These are phyloP conservation scores for Megaleporinus macrocephalus DNA, from an alignment of 2,113 vertebrate genomes.

Conservation along the genomic window DNA sequence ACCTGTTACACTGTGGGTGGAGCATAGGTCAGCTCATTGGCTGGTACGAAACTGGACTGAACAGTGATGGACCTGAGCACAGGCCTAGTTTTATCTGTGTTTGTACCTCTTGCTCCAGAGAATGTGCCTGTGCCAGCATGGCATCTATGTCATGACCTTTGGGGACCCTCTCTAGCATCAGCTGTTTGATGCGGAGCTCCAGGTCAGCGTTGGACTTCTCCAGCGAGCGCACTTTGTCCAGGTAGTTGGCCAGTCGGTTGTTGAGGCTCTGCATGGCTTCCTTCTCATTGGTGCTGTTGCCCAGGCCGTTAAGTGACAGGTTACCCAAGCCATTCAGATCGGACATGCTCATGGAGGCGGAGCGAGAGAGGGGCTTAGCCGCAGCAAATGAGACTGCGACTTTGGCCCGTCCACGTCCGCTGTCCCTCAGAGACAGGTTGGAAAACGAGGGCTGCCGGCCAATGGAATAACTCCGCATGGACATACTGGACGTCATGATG, in stretches of 20 bases:
- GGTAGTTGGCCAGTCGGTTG: conserved; percentile 83
- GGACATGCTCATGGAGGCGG: conserved; percentile 70
- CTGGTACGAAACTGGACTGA: background rate
- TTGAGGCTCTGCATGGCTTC: conserved; percentile 94
- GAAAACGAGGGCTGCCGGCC: conserved; percentile 78
- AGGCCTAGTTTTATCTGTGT: background rate
- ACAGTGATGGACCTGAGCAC: background rate
- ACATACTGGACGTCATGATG: conserved; percentile 74
- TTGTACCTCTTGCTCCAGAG: conserved; percentile 78
- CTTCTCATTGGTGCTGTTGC: conserved; percentile 81
- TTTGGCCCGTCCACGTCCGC: conserved; percentile 65
- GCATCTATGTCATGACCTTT: conserved; percentile 79
- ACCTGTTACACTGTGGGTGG: too few relatives aligned
- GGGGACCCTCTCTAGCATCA: conserved; percentile 79
- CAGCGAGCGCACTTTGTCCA: conserved; percentile 81
- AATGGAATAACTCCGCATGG: conserved; percentile 72
- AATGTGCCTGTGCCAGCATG: conserved; percentile 79
- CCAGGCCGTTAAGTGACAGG: conserved; percentile 69
- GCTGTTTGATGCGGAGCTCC: conserved; percentile 82
- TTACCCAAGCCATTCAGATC: conserved; percentile 70
- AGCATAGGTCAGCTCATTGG: background rate
- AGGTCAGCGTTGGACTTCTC: conserved; percentile 81
- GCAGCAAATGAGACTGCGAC: conserved; percentile 70
- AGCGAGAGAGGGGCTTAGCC: conserved; percentile 69
- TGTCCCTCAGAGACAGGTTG: conserved; percentile 78